These are phyloP conservation scores for Bellardia bayeri DNA, from an alignment of 2,888 invertebrate genomes.

Conservation along the genomic window DNA sequence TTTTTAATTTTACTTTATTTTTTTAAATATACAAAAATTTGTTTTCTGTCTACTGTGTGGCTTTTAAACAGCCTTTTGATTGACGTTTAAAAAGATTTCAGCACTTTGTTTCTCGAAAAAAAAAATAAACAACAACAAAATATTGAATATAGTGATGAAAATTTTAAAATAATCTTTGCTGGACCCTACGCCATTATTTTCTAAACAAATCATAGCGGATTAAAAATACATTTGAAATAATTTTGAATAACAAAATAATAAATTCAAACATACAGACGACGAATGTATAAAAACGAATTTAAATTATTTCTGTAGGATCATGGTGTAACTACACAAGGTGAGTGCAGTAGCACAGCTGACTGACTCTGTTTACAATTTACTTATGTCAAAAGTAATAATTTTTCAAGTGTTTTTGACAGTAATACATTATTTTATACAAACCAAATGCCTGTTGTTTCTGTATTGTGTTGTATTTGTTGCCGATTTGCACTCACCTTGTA, in stretches of 20 bases:
- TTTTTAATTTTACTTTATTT: constrained; percentile 2
- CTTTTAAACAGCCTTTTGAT: constrained; percentile 22
- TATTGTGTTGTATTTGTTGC: no score
- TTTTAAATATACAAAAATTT: not conserved
- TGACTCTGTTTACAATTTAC: no score
- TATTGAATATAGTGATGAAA: not conserved
- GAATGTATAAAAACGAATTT: not conserved
- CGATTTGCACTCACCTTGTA: no score
- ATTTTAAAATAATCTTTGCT: not conserved
- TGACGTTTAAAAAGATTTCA: constrained; percentile 18
- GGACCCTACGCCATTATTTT: not conserved
- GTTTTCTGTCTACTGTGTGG: constrained; percentile 7
- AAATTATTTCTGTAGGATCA: not conserved
- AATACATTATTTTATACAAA: no score
- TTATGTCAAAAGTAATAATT: no score
- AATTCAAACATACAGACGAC: not conserved
- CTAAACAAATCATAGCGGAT: not conserved
- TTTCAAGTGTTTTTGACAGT: no score
- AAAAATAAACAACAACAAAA: not conserved
- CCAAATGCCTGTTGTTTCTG: no score
- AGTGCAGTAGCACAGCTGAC: no score
- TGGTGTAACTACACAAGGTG: not conserved
- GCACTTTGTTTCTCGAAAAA: constrained; percentile 22
- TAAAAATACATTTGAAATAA: not conserved
- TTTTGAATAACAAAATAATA: not conserved